Conservation (phyloP, 2,113 vertebrate species). For the Trogon melanurus region DNA sequence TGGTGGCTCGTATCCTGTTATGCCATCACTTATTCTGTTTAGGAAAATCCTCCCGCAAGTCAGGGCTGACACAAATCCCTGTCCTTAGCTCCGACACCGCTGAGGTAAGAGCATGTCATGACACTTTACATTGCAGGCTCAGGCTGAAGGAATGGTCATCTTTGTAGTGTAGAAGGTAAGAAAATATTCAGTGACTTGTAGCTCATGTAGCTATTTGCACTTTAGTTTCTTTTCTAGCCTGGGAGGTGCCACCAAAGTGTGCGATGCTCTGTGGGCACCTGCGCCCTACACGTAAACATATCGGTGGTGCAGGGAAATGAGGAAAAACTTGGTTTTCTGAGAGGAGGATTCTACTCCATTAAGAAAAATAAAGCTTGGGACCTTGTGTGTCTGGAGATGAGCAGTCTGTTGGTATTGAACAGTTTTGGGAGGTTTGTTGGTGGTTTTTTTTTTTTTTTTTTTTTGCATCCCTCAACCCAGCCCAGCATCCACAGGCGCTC, state of each 20-base stretch:
- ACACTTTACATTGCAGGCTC: background rate
- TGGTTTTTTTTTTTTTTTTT: background rate
- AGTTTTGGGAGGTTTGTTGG: background rate
- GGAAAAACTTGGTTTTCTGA: too few relatives aligned
- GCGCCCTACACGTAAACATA: background rate
- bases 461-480: background rate
- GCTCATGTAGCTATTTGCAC: background rate
- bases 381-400: too few relatives aligned
- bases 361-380: background rate
- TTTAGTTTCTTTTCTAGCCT: background rate
- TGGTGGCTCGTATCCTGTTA: background rate
- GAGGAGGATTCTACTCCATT: background rate
- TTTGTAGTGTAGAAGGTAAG: background rate
- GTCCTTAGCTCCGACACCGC: background rate
- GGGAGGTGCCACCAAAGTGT: background rate
- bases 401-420: background rate
- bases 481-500: fast-evolving
- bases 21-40: background rate
- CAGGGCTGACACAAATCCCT: background rate
- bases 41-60: background rate
- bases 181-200: background rate
- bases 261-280: background rate
- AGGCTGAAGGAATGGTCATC: background rate
- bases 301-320: fast-evolving
- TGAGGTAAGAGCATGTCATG: fast-evolving